Evolutionary conservation across 2,888 invertebrate species (phyloP), one percentile per base, ranked within the genome.

Genomic region (Abrostola tripartita): DNA sequence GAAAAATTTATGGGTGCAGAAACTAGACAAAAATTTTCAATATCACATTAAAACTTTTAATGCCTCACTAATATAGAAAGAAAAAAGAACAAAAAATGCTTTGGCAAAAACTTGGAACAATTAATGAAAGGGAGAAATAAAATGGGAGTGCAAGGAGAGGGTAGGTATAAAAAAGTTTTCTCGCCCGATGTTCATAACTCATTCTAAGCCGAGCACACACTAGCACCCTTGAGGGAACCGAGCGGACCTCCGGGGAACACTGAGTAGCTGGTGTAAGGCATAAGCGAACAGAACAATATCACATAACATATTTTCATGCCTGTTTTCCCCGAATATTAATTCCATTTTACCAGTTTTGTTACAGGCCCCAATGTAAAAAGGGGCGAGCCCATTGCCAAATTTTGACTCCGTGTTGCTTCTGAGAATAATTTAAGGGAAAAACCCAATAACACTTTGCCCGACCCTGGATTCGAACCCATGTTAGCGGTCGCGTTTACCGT

Each of bases 131-230:
- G 37, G 64, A 59, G 52, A 64, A 75, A 65, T 65, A 60, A 66
- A 72, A 68, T 72, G 57, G 52, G 47, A 60, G 38, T 72, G 70
- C 60, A 68, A 52, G 73, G 69, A 74, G 71, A 74, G 73, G 71
- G 59, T 78, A 81, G 71, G 59, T 78, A 81, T 78, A 81, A 77
- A 83, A 84, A 84, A 74, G 65, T 76, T 76, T 74, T 60, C 65
- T 76, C 80, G 73, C 68, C 71, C 67, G 73, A 73, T 83, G 83
- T 83, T 86, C 85, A 86, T 85, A 84, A 86, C 83, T 87, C 86
- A 85, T 85, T 84, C 83, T 85, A 84, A 83, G 79, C 83, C 68
- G 72, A 75, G 78, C 76, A 71, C 76, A 79, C 77, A 79, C 77
- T 72, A 85, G 86, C 75, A 84, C 83, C 82, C 83, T 85, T 78